Evolutionary conservation across 2,113 vertebrate species (phyloP), one percentile per base, ranked within the genome.

Genomic region (Camelus bactrianus): DNA sequence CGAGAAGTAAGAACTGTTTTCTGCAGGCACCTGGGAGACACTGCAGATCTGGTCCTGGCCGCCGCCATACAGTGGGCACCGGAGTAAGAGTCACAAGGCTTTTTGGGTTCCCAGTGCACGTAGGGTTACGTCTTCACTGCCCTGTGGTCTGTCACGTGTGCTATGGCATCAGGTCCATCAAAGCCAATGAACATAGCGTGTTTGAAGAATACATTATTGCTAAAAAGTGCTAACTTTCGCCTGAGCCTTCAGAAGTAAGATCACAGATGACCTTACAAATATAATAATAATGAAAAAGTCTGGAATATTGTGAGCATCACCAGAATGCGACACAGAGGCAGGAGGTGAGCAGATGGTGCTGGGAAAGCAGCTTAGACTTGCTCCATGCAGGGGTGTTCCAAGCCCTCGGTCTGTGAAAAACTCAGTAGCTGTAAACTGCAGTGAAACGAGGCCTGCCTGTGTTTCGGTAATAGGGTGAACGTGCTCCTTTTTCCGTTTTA

Each of bases 391-490:
- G 22, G 20, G 5, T 35, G 50, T n/a, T 12, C 50, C 13, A 22
- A 35, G 1, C 32, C 12, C 3, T 26, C 20, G 16, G 9, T 26
- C 7, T 14, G 13, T 16, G 76, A 26, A 52, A 35, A 38, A 3
- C 6, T 20, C 52, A 5, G 50, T 35, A 7, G 35, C 32, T 56
- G 52, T 52, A 26, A 5, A 35, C 11, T 15, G 9, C 52, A 15
- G 0, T 8, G 9, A 0, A 1, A 13, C 13, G 2, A 9, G n/a
- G 52, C 0, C 89, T 89, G 73, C 73, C 58, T 94, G 42, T 89
- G 0, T 89, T 95, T 95, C 62, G 26, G 30, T 82, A 48, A 92
- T 35, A 95, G n/a, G 67, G 69, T 19, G 38, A 92, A 95, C 94
- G 81, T 38, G 26, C 38, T 96, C 67, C 30, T 72, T 95, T 93